Base-by-base conservation (phyloP, 1,140 invertebrate genomes). In the Prorops nasuta region DNA sequence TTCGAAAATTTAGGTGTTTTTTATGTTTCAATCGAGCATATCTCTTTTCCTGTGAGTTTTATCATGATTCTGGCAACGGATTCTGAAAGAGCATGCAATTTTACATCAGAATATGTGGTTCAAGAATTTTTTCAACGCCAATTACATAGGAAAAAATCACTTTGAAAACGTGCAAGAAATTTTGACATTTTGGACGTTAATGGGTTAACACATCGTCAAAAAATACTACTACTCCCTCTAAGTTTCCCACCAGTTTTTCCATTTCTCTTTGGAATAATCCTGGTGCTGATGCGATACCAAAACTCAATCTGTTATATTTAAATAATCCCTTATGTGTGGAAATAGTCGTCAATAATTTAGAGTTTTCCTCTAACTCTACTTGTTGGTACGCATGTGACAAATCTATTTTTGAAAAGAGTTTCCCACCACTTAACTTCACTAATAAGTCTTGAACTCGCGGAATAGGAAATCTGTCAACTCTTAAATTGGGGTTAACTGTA, bases 191-290 rank as follows among this genome's bases (percentile, higher is more conserved):
- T n/a, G n/a, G n/a, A n/a, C n/a, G n/a, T n/a, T n/a, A n/a, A n/a
- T n/a, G n/a, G n/a, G n/a, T n/a, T n/a, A 76, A 54, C 18, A 76
- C 56, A 45, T 76, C 74, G 44, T 77, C 71, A 16, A 72, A 60
- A 36, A 56, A 64, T 34, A 47, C 59, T 7, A 66, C 41, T 18
- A 51, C 66, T 49, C 43, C 62, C 34, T 35, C 49, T 46, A 44
- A 67, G 48, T 31, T 51, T 6, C 42, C 21, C 40, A 73, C 54
- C 14, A 72, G 57, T 28, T 58, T 54, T 51, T 66, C 52, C 47
- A 71, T 53, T n/a, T 53, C 68, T 54, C 67, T 66, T 59, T 77
- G 72, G 54, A 73, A 75, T 12, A 63, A 49, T 55, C 73, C 71
- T 15, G 71, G 70, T 16, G 71, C 66, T 20, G 48, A 60, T 21